These are phyloP conservation scores for Loriculus beryllinus DNA, from an alignment of 2,797 vertebrate genomes.

Conservation along the genomic window DNA sequence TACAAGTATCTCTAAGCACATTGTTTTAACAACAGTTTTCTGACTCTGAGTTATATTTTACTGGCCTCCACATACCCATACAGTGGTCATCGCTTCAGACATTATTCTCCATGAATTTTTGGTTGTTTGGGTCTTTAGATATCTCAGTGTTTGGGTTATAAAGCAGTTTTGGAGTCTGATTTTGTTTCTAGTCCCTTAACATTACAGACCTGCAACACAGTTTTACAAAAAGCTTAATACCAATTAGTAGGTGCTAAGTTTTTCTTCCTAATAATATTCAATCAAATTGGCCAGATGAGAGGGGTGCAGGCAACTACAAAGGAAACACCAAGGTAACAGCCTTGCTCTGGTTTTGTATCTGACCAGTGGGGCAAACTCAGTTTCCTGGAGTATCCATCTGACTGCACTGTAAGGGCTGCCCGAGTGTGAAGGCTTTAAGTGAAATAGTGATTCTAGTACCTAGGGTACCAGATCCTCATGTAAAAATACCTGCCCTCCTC, in stretches of 20 bases:
- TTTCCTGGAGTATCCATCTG: background rate
- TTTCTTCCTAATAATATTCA: background rate
- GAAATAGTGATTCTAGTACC: background rate
- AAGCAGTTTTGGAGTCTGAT: background rate
- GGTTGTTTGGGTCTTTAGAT: background rate
- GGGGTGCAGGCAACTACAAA: background rate
- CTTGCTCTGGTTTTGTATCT: background rate
- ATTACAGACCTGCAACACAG: background rate
- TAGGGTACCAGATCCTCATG: background rate
- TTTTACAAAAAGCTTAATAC: background rate
- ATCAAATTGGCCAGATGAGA: background rate
- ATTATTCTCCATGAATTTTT: background rate
- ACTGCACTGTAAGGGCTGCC: background rate
- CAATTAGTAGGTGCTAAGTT: background rate
- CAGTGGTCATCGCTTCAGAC: background rate
- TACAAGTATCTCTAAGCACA: background rate
- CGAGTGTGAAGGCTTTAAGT: background rate
- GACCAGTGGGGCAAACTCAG: background rate
- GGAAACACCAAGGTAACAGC: background rate
- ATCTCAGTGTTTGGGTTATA: background rate
- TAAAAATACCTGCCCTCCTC: background rate
- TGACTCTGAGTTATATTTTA: background rate
- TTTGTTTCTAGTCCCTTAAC: background rate
- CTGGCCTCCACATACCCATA: background rate
- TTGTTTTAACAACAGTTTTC: background rate